phyloP scores from a whole-genome alignment of 2,113 vertebrate species.

The Vidua chalybeata region DNA sequence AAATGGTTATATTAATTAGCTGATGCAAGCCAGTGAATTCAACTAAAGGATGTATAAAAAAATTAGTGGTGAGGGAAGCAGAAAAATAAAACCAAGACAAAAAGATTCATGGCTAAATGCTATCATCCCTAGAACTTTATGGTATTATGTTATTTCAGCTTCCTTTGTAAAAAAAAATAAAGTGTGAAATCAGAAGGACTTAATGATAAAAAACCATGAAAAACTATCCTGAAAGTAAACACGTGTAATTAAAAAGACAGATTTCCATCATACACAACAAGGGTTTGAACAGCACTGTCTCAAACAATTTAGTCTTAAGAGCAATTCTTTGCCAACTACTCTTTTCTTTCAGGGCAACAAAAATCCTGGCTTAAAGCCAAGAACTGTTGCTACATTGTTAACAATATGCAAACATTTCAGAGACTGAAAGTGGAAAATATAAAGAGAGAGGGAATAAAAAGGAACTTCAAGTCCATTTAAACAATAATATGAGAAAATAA shows the following conservation, averaged over 20 bases:
- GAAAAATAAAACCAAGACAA: not conserved
- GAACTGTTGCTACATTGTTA: not conserved
- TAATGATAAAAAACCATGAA: not conserved
- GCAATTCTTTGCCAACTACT: not conserved
- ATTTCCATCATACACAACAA: not conserved
- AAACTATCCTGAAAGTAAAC: not conserved
- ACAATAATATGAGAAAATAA: not conserved
- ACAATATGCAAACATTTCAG: not conserved
- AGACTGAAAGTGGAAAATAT: not conserved
- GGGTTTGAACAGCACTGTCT: not conserved
- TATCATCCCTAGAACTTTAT: not conserved
- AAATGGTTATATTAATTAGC: not conserved
- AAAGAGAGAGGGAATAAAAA: not conserved
- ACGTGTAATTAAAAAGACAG: not conserved
- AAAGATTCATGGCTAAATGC: not conserved
- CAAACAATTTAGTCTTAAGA: not conserved
- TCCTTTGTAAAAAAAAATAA: not conserved
- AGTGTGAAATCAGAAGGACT: not conserved
- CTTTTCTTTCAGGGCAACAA: not conserved
- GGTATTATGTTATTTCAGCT: not conserved
- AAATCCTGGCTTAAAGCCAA: not conserved
- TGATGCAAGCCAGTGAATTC: not conserved
- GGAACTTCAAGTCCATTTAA: not conserved
- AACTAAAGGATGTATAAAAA: not conserved
- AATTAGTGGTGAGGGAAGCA: not conserved